Evolutionary conservation across 2,113 vertebrate species (phyloP).

Genomic region (Muntiacus muntjak): DNA sequence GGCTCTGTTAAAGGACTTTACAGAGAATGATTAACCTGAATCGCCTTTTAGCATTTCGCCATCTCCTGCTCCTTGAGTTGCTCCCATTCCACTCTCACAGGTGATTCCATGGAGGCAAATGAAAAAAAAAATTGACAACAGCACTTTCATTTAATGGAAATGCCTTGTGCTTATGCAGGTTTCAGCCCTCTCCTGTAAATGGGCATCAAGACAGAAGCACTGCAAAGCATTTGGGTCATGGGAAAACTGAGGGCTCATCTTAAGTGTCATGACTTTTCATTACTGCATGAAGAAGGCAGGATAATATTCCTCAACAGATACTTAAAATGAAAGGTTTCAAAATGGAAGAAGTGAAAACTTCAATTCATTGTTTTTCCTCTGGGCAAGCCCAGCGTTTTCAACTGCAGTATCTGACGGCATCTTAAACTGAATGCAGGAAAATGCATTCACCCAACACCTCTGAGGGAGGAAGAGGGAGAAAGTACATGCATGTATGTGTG

Average conservation of each 20-base stretch:
- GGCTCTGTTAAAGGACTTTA: background rate
- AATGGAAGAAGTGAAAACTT: background rate
- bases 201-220: background rate
- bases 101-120: background rate
- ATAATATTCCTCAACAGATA: background rate
- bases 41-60: background rate
- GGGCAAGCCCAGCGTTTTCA: background rate
- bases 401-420: background rate
- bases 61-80: background rate
- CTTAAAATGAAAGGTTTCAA: background rate
- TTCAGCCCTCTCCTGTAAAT: background rate
- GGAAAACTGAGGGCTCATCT: background rate
- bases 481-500: fast-evolving
- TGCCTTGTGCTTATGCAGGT: background rate
- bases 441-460: background rate
- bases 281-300: background rate
- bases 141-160: background rate
- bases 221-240: background rate
- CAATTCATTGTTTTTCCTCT: background rate
- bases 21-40: background rate
- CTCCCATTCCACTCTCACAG: too few species aligned
- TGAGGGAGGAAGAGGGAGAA: background rate
- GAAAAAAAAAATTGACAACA: background rate
- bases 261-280: background rate
- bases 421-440: background rate